Percentiles rank a stretch among this genome's conserved stretches.
These are phyloP conservation scores for Gadus macrocephalus DNA, from an alignment of 2,113 vertebrate genomes.

Conservation along the genomic window DNA sequence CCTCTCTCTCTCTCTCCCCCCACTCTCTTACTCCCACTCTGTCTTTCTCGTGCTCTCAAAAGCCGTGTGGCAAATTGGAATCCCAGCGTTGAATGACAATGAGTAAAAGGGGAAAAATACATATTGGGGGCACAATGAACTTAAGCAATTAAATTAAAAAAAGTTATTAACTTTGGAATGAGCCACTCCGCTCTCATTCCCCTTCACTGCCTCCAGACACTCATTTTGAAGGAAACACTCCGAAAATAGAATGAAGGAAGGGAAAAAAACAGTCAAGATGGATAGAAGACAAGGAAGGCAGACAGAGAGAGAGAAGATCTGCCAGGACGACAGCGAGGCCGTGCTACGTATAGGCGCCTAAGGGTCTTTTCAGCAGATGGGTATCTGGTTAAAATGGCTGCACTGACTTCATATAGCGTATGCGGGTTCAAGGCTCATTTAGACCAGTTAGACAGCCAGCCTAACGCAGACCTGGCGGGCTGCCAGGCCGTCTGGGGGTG, in stretches of 20 bases:
- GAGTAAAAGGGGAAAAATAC: slow-evolving; percentile 52
- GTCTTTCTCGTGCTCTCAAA: slow-evolving; percentile 28
- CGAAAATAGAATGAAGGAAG: not conserved
- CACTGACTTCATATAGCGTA: no score
- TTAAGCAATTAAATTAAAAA: slow-evolving; percentile 77
- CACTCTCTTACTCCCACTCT: slow-evolving; percentile 12
- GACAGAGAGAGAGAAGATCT: not conserved
- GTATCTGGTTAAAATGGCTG: no score
- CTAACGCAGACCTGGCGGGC: no score
- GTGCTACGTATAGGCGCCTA: no score
- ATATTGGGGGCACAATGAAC: slow-evolving; percentile 69
- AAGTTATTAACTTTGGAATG: slow-evolving; percentile 71
- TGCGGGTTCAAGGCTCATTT: no score
- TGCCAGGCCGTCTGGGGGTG: no score
- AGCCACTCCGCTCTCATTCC: slow-evolving; percentile 55
- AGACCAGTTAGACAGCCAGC: no score
- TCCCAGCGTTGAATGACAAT: slow-evolving; percentile 66
- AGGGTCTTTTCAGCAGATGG: no score
- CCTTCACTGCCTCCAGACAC: slow-evolving; percentile 41
- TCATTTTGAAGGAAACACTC: slow-evolving; percentile 37
- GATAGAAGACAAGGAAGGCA: not conserved
- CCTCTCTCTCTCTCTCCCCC: slow-evolving; percentile 25
- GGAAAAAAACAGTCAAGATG: not conserved
- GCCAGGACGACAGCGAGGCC: not conserved
- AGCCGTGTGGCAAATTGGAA: slow-evolving; percentile 70